Evolutionary conservation across 1,140 invertebrate species (phyloP).

Genomic region (Dolichoris vasculosae): DNA sequence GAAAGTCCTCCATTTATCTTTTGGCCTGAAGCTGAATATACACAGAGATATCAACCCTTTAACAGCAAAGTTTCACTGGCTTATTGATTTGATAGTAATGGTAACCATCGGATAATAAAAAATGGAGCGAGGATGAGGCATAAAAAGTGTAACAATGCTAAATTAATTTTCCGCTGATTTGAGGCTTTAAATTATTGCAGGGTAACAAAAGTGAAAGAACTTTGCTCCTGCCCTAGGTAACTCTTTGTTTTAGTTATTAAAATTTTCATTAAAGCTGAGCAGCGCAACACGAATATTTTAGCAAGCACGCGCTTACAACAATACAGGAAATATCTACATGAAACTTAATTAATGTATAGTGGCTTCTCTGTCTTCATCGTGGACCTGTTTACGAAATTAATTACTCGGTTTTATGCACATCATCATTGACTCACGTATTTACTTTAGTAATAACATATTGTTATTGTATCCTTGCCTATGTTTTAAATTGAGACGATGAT

Average conservation of each 20-base stretch:
- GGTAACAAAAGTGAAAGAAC: neutral
- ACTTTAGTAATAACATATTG: slow-evolving; percentile 27
- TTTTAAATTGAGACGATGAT: neutral
- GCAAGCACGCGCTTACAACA: slow-evolving; percentile 15
- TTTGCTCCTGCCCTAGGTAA: slow-evolving; percentile 22
- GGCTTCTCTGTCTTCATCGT: neutral
- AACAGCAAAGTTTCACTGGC: neutral
- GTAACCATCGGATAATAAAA: neutral
- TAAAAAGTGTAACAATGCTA: slow-evolving; percentile 16
- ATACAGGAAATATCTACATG: slow-evolving; percentile 41
- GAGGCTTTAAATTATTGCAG: neutral
- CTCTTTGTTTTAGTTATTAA: slow-evolving; percentile 47
- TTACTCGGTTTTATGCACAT: slow-evolving; percentile 46
- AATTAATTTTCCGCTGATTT: slow-evolving; percentile 40
- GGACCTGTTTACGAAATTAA: slow-evolving; percentile 45
- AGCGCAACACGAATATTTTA: neutral
- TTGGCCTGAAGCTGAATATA: neutral
- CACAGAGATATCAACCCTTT: neutral
- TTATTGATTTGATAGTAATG: slow-evolving; percentile 12
- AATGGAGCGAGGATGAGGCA: neutral
- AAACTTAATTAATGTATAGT: slow-evolving; percentile 45
- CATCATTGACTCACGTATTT: slow-evolving; percentile 41
- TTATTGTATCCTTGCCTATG: neutral
- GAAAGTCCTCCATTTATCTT: slow-evolving; percentile 10
- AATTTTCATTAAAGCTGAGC: slow-evolving; percentile 26